Percentiles rank a stretch among this genome's conserved stretches.
These are phyloP conservation scores for Pseudococcus viburni DNA, from an alignment of 2,888 invertebrate species.

Conservation along the genomic window DNA sequence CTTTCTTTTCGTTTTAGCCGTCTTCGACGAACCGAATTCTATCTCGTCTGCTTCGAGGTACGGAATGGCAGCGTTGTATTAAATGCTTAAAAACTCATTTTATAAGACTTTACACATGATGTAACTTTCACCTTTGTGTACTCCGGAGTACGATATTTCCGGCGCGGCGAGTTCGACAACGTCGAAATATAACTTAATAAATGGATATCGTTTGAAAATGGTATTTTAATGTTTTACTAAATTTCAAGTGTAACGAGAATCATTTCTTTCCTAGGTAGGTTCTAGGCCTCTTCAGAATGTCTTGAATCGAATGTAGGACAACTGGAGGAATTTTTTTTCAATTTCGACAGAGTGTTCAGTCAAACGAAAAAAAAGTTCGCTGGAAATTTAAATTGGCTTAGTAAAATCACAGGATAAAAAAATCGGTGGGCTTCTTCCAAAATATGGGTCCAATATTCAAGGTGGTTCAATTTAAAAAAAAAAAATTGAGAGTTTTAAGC, in stretches of 20 bases:
- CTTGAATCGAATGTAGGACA: not conserved
- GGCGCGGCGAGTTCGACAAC: not conserved
- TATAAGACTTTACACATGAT: constrained; percentile 43
- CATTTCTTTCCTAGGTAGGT: not conserved
- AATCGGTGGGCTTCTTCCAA: too few species aligned
- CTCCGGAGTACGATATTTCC: not conserved
- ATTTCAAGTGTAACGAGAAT: not conserved
- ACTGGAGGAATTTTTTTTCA: too few species aligned
- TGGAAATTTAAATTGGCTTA: too few species aligned
- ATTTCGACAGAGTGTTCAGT: too few species aligned
- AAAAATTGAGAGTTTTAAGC: too few species aligned
- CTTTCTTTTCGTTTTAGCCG: not conserved
- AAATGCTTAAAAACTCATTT: constrained; percentile 57
- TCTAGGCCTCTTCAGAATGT: too few species aligned
- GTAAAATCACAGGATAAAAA: too few species aligned
- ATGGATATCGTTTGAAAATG: constrained; percentile 18
- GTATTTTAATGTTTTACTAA: constrained; percentile 46
- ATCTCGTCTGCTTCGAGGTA: not conserved
- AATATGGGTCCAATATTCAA: too few species aligned
- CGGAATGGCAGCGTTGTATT: not conserved
- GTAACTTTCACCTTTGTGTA: constrained; percentile 35
- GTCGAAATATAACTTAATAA: constrained; percentile 32
- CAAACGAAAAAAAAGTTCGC: too few species aligned
- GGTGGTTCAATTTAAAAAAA: too few species aligned
- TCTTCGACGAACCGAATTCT: constrained; percentile 30